Base-by-base conservation (phyloP, 2,797 vertebrate genomes). In the Catostomus latipinnis region DNA sequence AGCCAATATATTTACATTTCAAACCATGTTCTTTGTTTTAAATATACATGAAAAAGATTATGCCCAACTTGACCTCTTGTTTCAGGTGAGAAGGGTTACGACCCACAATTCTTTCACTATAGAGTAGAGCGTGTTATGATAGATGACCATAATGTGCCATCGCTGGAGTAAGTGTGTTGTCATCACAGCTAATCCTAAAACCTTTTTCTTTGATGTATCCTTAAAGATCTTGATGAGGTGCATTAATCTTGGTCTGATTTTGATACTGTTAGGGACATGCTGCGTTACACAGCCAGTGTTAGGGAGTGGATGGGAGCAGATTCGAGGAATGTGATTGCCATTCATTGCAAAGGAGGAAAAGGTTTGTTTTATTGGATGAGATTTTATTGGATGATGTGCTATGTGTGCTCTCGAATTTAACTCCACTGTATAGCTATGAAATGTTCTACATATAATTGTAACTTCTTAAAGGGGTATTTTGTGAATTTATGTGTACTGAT, bases 321-420 rank as follows among this genome's bases (percentile, higher is more conserved):
- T 83, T 84, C 92, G 0, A 72, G 88, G 78, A 99, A 99, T 16
- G 74, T 97, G 16, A 87, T 97, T 16, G 97, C 89, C 9, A 95
- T 99, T 91, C 98, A 99, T 88, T 98, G 97, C 82, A 98, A 97
- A 91, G 97, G 97, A 84, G 97, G 97, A 6, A 99, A 99, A 96
- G 98, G 98, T 87, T 22, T 48, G 6, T 0, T 11, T 12, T 14
- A 66, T 78, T 80, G 43, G 5, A 54, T 4, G 8, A 34, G 1
- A 34, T 34, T 34, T 34, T 34, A 34, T 34, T 34, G 34, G 34
- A 34, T 34, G 34, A 34, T 34, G 34, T 34, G 34, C 34, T 34
- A 34, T 34, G 34, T 34, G 34, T 34, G 34, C 34, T 34, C 34
- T 34, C 34, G 34, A 34, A 34, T 34, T 34, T 34, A 34, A 34